Conservation (phyloP, 2,797 vertebrate genomes). For the Centropyge bicolor region DNA sequence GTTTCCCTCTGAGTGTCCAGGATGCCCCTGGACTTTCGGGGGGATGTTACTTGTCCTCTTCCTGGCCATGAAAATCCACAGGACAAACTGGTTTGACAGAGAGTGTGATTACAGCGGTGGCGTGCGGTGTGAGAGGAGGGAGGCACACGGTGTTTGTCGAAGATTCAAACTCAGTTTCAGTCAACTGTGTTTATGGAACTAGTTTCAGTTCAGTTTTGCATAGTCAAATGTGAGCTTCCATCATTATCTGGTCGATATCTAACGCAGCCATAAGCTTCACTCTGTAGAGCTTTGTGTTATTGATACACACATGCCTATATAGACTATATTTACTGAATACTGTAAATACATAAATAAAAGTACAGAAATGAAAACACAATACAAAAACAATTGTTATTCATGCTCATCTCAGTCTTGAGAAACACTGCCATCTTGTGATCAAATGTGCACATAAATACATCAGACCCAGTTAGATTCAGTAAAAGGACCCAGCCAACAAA, state of each 20-base stretch:
- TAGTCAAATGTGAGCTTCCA: conserved; percentile 19
- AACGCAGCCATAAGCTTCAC: neutral
- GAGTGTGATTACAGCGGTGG: conserved; percentile 55
- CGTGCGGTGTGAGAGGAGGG: conserved; percentile 26
- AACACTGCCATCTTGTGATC: conserved; percentile 23
- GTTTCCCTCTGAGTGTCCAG: conserved; percentile 4
- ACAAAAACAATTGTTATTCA: no score
- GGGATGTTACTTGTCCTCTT: conserved; percentile 2
- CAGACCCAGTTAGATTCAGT: neutral
- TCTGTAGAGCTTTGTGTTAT: neutral
- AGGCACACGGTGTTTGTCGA: conserved; percentile 41
- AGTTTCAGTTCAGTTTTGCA: conserved; percentile 34
- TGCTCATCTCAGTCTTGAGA: neutral
- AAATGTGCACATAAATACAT: neutral
- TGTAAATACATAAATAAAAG: neutral
- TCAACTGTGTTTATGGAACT: conserved; percentile 10
- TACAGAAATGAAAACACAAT: no score
- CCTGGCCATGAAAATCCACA: conserved; percentile 37
- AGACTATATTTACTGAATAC: neutral
- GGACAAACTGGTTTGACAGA: conserved; percentile 86
- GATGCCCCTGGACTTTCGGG: conserved; percentile 28
- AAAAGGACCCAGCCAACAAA: no score
- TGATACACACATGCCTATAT: neutral
- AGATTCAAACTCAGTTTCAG: conserved; percentile 68
- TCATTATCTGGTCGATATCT: neutral